A percentile compares a stretch with the other conserved stretches of the same genome.
Evolutionary conservation across 64 coral and sea anemone genomes (phyloP).

Genomic region (Platygyra sinensis): DNA sequence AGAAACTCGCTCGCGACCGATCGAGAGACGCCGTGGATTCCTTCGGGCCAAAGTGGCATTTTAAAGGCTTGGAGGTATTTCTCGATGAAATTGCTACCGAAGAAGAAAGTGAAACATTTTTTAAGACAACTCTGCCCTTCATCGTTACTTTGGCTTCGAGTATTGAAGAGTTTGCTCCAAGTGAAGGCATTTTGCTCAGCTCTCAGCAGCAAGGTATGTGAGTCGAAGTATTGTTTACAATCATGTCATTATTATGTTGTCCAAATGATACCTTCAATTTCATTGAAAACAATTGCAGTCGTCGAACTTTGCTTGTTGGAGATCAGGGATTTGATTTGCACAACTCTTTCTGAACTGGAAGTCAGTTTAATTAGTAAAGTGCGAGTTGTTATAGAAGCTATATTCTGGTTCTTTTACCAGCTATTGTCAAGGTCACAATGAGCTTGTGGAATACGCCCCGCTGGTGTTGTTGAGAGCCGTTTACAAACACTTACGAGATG

Average conservation of each 20-base stretch:
- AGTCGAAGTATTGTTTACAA: constrained; percentile 1
- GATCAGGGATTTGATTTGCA: neutral
- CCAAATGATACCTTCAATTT: constrained; percentile 5
- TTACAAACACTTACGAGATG: constrained; percentile 8
- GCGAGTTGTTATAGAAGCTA: neutral
- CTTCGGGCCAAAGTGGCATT: constrained; percentile 28
- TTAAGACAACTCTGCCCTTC: constrained; percentile 57
- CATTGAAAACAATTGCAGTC: constrained; percentile 1
- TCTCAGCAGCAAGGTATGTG: constrained; percentile 45
- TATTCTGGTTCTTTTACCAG: too few relatives aligned
- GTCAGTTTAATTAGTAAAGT: neutral
- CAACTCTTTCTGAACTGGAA: neutral
- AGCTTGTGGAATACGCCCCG: neutral
- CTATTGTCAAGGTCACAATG: neutral
- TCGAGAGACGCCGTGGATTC: neutral
- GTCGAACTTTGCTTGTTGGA: neutral
- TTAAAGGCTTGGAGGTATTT: constrained; percentile 73
- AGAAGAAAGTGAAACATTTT: constrained; percentile 59
- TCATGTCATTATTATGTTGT: neutral
- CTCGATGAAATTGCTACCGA: constrained; percentile 42
- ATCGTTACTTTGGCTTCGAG: constrained; percentile 67
- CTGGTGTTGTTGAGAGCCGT: neutral
- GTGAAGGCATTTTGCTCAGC: constrained; percentile 27
- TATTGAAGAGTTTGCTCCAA: constrained; percentile 56
- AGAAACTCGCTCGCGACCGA: constrained; percentile 8